These are phyloP conservation scores for Acipenser transmontanus DNA, from an alignment of 2,797 vertebrate species.

Conservation along the genomic window DNA sequence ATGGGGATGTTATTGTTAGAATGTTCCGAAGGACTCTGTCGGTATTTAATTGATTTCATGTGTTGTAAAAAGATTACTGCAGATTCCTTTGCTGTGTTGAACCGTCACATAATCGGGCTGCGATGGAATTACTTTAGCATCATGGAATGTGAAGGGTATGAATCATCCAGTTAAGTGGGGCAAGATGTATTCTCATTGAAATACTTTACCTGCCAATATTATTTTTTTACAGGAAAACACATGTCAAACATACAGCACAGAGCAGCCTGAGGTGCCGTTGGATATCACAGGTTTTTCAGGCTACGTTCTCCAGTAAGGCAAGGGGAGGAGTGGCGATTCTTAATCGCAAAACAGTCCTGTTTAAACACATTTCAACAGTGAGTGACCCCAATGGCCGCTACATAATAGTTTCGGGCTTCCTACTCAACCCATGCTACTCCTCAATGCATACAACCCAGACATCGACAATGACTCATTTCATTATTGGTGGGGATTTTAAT, in stretches of 20 bases:
- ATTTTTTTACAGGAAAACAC: constrained; percentile 16
- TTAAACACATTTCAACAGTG: constrained; percentile 17
- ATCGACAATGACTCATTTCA: constrained; percentile 10
- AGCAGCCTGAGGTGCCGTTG: constrained; percentile 8
- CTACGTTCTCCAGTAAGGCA: constrained; percentile 19
- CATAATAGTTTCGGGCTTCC: constrained; percentile 2
- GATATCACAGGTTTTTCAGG: constrained; percentile 16
- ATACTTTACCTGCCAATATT: constrained; percentile 12
- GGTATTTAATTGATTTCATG: background rate
- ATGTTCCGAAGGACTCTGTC: background rate
- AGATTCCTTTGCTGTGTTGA: background rate
- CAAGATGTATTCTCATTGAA: constrained; percentile 14
- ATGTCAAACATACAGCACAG: constrained; percentile 10
- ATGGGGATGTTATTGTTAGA: too few relatives aligned
- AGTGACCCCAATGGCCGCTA: constrained; percentile 14
- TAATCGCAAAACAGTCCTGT: constrained; percentile 9
- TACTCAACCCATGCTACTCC: constrained; percentile 5
- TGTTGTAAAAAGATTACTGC: background rate
- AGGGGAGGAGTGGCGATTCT: constrained; percentile 14
- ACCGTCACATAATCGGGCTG: background rate
- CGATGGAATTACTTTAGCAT: background rate
- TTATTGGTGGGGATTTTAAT: background rate
- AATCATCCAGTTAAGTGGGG: constrained; percentile 6
- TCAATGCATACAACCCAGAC: constrained; percentile 21
- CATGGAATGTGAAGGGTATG: constrained; percentile 12